Conservation (phyloP, 2,888 invertebrate genomes). For the Sisyra nigra region DNA sequence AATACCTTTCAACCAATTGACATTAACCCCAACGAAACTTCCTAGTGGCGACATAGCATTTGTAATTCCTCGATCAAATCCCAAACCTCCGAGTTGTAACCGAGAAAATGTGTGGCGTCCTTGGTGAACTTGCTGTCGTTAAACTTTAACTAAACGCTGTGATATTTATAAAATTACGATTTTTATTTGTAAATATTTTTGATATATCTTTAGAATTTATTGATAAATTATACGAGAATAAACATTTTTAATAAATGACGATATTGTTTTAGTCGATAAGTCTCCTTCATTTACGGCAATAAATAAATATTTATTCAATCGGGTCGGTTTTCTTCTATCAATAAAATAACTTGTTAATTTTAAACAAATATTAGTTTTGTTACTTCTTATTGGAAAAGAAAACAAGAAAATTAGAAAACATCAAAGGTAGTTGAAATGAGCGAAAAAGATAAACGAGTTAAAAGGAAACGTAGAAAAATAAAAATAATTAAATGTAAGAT, state of each 20-base stretch:
- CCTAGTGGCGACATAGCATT: constrained; percentile 27
- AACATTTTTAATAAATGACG: neutral
- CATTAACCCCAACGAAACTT: constrained; percentile 24
- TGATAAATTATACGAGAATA: neutral
- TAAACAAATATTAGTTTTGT: too few relatives aligned
- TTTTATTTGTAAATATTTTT: neutral
- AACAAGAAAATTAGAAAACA: too few relatives aligned
- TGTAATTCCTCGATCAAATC: constrained; percentile 20
- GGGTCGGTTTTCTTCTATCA: too few relatives aligned
- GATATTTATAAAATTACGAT: neutral
- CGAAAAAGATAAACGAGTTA: too few relatives aligned
- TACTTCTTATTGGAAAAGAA: too few relatives aligned
- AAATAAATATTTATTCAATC: too few relatives aligned
- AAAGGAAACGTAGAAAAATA: too few relatives aligned
- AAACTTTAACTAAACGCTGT: neutral
- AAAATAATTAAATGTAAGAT: too few relatives aligned
- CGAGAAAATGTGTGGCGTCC: constrained; percentile 23
- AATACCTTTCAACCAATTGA: constrained; percentile 12
- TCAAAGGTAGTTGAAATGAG: too few relatives aligned
- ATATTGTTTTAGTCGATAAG: too few relatives aligned
- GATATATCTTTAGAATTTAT: constrained; percentile 1
- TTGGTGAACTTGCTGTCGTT: constrained; percentile 18
- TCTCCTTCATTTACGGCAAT: too few relatives aligned
- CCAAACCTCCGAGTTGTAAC: constrained; percentile 9
- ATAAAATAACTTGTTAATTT: too few relatives aligned